A percentile compares a stretch with the other conserved stretches of the same genome.
Conservation (phyloP, 2,113 vertebrate genomes). For the Chloropsis hardwickii region DNA sequence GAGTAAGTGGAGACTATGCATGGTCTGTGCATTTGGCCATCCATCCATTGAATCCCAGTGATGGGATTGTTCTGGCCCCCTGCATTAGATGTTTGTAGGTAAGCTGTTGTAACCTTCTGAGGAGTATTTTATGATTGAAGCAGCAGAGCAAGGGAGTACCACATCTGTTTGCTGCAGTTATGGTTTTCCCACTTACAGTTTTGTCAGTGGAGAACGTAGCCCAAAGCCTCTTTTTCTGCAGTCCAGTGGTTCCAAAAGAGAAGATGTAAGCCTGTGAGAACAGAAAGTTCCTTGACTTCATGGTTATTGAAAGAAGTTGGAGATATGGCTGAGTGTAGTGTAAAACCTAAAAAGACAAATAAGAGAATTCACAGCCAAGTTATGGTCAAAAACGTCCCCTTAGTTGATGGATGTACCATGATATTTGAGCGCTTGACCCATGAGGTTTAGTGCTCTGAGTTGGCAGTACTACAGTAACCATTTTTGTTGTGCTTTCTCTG, state of each 20-base stretch:
- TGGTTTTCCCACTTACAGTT: rapidly evolving
- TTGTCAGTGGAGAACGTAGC: background rate
- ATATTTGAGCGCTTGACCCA: background rate
- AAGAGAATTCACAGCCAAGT: background rate
- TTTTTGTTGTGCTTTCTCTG: background rate
- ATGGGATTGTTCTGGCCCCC: background rate
- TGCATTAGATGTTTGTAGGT: background rate
- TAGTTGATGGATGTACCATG: background rate
- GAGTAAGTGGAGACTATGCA: background rate
- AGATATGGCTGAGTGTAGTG: background rate
- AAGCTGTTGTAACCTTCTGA: background rate
- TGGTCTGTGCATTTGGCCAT: background rate
- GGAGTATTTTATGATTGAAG: background rate
- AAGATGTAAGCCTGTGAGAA: background rate
- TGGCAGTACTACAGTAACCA: background rate
- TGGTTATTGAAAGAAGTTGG: background rate
- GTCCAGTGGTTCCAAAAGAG: background rate
- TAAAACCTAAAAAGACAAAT: background rate
- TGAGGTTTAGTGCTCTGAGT: background rate
- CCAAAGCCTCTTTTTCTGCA: background rate
- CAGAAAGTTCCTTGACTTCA: background rate
- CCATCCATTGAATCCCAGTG: rapidly evolving
- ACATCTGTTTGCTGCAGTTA: background rate
- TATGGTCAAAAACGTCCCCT: background rate
- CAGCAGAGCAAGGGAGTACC: background rate